These are phyloP conservation scores for Scyliorhinus canicula DNA, from an alignment of 2,797 vertebrate genomes.

Conservation along the genomic window DNA sequence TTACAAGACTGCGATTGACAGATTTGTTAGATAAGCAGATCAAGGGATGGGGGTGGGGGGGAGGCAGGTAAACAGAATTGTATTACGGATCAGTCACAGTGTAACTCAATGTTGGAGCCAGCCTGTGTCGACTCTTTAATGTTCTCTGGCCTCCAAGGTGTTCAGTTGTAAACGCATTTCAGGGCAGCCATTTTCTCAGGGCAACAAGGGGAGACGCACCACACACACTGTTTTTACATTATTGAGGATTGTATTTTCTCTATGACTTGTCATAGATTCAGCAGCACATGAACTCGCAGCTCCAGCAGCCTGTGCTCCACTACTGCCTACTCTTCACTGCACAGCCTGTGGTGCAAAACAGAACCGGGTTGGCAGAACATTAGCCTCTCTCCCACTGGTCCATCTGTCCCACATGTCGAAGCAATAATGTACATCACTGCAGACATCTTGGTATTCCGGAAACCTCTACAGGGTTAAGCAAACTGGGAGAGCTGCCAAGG, in stretches of 20 bases:
- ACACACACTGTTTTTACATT: neutral
- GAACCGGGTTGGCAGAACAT: neutral
- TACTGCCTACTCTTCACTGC: neutral
- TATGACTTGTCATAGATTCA: neutral
- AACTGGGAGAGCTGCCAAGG: neutral
- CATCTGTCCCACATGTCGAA: neutral
- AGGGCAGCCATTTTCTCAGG: neutral
- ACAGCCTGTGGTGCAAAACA: neutral
- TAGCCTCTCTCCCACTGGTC: neutral
- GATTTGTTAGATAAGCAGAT: neutral
- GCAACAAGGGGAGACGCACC: neutral
- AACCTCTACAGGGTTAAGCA: constrained; percentile 2
- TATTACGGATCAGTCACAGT: neutral
- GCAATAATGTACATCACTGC: neutral
- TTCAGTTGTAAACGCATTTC: neutral
- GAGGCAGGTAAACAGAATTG: neutral
- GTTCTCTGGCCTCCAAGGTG: neutral
- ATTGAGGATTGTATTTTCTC: too few species aligned
- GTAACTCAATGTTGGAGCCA: neutral
- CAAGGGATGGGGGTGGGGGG: neutral
- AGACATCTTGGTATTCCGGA: neutral
- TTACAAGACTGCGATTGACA: neutral
- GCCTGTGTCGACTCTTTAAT: neutral
- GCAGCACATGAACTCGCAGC: neutral
- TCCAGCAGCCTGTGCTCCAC: neutral